Base-by-base conservation (phyloP, 2,888 invertebrate genomes). In the Agrenia bidenticulata region DNA sequence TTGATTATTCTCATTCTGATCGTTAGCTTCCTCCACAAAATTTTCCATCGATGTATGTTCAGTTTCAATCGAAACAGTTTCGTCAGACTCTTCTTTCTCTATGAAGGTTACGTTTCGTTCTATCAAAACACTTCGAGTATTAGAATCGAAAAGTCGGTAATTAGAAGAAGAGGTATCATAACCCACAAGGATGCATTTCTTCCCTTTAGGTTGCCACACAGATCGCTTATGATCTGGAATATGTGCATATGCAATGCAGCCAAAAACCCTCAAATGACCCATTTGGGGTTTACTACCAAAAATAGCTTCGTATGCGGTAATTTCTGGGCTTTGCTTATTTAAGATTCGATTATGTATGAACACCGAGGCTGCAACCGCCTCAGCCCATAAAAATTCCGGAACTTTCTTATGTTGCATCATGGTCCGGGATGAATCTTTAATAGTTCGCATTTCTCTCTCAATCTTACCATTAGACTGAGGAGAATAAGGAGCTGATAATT, bases 221-320 rank as follows among this genome's bases (percentile, higher is more conserved):
- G 17, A 9, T 17, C 45, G 5, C 45, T 45, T 45, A 5, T 45
- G 7, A 4, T 45, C 15, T 45, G 45, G 45, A 45, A 45, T 15
- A 9, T 45, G 45, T 9, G 45, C 45, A 45, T 45, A 45, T 15
- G 45, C 45, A 4, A 4, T 5, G 19, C 45, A 45, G 9, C 45
- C 45, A 45, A 45, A 45, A 9, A 45, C 45, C 4, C 19, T 5
- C 7, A 45, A 5, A 45, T 45, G n/a, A 5, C 15, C 9, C 9
- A 45, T 5, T 9, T 15, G 5, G 9, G 45, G 45, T 17, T 15
- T 45, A 5, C 5, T 4, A 9, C n/a, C 7, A 45, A 76, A 67
- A 79, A 80, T 80, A 2, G 77, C 19, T 67, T 80, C 80, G 62
- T 77, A 76, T 0, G 80, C 78, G 1, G 78, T 79, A 64, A 70